Evolutionary conservation across 2,888 invertebrate genomes (phyloP), one percentile per base, ranked within the genome.

Genomic region (Plagodis pulveraria): DNA sequence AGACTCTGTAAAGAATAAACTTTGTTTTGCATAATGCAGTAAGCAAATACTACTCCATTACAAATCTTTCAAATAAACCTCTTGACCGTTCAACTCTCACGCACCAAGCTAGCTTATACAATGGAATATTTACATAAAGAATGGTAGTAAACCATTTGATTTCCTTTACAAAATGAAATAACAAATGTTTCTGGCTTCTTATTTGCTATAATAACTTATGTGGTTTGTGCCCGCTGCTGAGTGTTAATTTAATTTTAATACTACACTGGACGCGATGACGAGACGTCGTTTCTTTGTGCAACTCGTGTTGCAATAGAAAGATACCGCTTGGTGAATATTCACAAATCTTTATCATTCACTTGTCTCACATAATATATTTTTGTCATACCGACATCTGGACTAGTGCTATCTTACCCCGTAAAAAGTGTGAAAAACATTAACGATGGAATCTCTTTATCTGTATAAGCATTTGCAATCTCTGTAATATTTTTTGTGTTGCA

Each of bases 41-140:
- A 54, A 43, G 56, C 56, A 44, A 52, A 43, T 48, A 51, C 60
- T 12, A 11, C 58, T 42, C 53, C 53, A 53, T 51, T 54, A 56
- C 60, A 56, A 62, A 55, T 58, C 56, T 59, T 56, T 58, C 52
- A 58, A 62, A 64, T 57, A 55, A 57, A 57, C 46, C 44, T 32
- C 22, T 9, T 51, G 56, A 58, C 50, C 50, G 58, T 41, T 55
- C 40, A 55, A 40, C 50, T 54, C 33, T 9, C 50, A 36, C 34
- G 43, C 12, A 42, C 48, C 43, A 10, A 46, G 43, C 57, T 58
- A 53, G 63, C 68, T 67, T 63, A 56, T 70, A 72, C 81, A 82
- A 81, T 80, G 70, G 77, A 63, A 69, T 78, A 81, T 81, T 80
- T 81, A 80, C 78, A 76, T 79, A 80, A 72, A 71, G 69, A 72